These are phyloP conservation scores for Nothoprocta perdicaria DNA, from an alignment of 2,113 vertebrate species.

Conservation along the genomic window DNA sequence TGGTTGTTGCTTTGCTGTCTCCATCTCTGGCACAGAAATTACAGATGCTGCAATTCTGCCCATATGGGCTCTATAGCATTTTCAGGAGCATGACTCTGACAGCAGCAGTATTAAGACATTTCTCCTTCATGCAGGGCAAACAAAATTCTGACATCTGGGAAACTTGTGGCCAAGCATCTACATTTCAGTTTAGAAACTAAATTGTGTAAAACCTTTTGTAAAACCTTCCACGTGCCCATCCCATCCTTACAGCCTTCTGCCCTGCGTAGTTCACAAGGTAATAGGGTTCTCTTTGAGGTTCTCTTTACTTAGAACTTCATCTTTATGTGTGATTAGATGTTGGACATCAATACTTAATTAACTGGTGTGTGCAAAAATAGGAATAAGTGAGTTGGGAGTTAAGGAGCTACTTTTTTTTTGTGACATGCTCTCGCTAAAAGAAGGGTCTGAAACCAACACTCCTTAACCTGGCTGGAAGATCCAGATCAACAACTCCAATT, in stretches of 20 bases:
- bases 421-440: accelerated
- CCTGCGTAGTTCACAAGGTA: not conserved
- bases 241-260: not conserved
- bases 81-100: not conserved
- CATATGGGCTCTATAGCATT: not conserved
- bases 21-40: not conserved
- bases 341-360: accelerated
- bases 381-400: not conserved
- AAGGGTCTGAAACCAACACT: accelerated
- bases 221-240: accelerated
- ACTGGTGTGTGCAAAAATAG: not conserved
- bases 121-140: not conserved
- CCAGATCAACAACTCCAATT: not conserved
- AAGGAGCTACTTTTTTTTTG: accelerated
- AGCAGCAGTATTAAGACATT: not conserved
- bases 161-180: not conserved
- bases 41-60: not conserved
- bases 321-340: accelerated
- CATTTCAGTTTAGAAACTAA: not conserved
- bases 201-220: not conserved
- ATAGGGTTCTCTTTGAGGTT: not conserved
- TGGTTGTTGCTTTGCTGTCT: not conserved
- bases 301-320: accelerated
- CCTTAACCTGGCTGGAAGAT: not conserved
- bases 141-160: not conserved